Base-by-base conservation (phyloP, 2,888 invertebrate genomes). In the Operophtera brumata region DNA sequence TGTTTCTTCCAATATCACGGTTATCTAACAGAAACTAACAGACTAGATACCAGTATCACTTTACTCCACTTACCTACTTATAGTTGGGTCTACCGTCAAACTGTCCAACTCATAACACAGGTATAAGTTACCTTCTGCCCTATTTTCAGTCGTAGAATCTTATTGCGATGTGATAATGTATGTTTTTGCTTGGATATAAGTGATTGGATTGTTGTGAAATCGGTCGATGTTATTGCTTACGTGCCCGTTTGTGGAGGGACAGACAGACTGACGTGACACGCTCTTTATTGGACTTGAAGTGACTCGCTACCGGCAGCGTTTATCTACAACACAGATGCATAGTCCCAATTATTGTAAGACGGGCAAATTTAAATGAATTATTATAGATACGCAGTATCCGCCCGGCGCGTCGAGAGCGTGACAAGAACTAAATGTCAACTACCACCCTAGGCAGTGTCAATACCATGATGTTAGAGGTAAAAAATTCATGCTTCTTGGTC, bases 61-160 rank as follows among this genome's bases (percentile, higher is more conserved):
- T 65, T 62, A 73, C 65, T 69, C 74, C 54, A 73, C 70, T 78
- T 73, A 59, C 78, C 78, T 73, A 81, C 76, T 77, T 78, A 70
- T 70, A 75, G 71, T 75, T 76, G 72, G 70, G 70, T 70, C 57
- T 59, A 50, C 62, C 75, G 82, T 86, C 86, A 84, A 84, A 84
- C 75, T 86, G 84, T 86, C 83, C 69, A 83, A 86, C 82, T 81
- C 66, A 69, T 73, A 77, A 78, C 77, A 64, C 78, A 82, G 78
- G 79, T 82, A 78, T 58, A 65, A 2, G 30, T 47, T 50, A 59
- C 53, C 47, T 59, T 49, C 32, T 20, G 12, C 20, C 11, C 11
- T 6, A 8, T 43, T 37, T 48, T 36, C 10, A n/a, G 26, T 11
- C 5, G 7, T 34, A 25, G 20, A 25, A 50, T 61, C 44, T 66